These are phyloP conservation scores for Aphodius sticticus DNA, from an alignment of 2,888 invertebrate species.

Conservation along the genomic window DNA sequence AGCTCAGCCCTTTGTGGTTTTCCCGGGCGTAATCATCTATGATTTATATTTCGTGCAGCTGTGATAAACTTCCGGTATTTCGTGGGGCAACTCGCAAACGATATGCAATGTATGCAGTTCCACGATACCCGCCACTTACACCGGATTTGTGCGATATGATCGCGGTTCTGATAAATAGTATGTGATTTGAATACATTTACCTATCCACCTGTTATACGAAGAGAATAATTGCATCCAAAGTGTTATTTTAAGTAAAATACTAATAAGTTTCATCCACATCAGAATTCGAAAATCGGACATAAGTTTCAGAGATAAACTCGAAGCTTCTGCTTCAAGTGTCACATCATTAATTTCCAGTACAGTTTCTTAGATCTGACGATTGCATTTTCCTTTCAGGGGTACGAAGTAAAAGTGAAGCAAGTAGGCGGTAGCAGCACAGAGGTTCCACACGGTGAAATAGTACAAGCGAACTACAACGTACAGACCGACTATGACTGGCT, in stretches of 20 bases:
- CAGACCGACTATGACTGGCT: conserved; percentile 79
- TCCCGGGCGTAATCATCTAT: neutral
- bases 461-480: conserved; percentile 63
- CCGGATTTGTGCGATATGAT: neutral
- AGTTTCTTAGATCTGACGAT: neutral
- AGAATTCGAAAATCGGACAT: no score
- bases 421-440: conserved; percentile 63
- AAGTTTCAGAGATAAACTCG: no score
- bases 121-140: neutral
- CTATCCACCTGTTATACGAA: no score
- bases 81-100: neutral
- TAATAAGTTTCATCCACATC: no score
- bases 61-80: neutral
- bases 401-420: conserved; percentile 67
- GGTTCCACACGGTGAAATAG: conserved; percentile 53
- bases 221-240: no score
- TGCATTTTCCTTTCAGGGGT: conserved; percentile 64
- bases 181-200: no score
- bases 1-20: neutral
- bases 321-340: no score
- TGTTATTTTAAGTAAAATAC: no score
- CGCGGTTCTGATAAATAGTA: neutral
- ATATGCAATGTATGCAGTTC: neutral
- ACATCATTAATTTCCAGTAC: no score
- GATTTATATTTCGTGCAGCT: neutral